Conservation (phyloP, 2,113 vertebrate genomes). For the Callaeas wilsoni region DNA sequence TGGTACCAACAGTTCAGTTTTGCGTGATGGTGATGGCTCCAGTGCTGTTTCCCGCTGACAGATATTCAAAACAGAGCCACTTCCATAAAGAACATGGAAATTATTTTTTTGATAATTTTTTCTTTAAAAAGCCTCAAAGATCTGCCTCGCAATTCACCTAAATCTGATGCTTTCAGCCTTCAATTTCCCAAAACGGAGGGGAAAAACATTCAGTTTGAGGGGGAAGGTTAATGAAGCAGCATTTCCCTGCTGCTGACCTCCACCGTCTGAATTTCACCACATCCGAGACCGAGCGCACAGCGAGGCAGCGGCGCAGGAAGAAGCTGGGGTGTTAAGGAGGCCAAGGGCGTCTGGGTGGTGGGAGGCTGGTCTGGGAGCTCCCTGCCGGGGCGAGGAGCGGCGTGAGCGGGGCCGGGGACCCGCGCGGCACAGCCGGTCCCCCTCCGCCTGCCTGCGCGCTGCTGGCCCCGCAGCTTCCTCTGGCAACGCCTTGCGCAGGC, state of each 20-base stretch:
- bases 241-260: neutral
- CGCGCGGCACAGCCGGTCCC: neutral
- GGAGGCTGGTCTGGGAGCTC: neutral
- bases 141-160: neutral
- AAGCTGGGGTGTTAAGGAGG: neutral
- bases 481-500: constrained; percentile 16
- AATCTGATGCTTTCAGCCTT: neutral
- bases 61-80: neutral
- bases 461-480: constrained; percentile 30
- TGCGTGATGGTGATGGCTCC: neutral
- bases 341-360: neutral
- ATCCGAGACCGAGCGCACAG: neutral
- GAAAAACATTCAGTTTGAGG: neutral
- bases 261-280: neutral
- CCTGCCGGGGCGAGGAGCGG: neutral
- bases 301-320: neutral
- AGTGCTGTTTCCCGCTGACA: neutral
- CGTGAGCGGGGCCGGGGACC: neutral
- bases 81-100: neutral
- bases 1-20: neutral
- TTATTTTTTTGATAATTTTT: neutral
- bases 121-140: neutral
- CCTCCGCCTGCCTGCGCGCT: neutral
- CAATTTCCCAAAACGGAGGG: neutral
- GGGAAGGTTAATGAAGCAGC: neutral